Evolutionary conservation across 2,797 vertebrate species (phyloP).

Genomic region (Mionectes olivaceus): DNA sequence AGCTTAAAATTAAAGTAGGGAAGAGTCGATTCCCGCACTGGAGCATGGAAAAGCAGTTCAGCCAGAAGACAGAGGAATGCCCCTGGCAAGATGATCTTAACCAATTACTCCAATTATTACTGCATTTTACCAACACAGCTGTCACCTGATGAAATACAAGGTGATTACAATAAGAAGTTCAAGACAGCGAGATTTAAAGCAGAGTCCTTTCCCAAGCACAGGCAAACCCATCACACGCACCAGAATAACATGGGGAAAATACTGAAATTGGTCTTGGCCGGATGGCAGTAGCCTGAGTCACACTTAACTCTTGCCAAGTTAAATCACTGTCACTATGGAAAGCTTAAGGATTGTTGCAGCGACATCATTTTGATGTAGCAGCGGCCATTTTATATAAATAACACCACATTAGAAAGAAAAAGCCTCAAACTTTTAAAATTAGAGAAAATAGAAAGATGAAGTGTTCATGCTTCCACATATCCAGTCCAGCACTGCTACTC

Average conservation of each 20-base stretch:
- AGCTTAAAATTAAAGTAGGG: neutral
- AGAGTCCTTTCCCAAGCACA: neutral
- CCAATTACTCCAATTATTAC: neutral
- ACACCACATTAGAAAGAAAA: neutral
- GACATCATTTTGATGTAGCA: slow-evolving; percentile 6
- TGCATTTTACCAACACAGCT: neutral
- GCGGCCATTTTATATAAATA: slow-evolving; percentile 20
- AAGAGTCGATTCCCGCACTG: neutral
- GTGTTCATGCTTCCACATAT: neutral
- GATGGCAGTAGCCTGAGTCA: slow-evolving; percentile 28
- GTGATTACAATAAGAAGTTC: neutral
- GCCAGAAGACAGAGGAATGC: neutral
- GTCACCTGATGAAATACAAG: neutral
- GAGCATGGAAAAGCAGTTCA: neutral
- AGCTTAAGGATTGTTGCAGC: neutral
- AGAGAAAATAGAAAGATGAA: neutral
- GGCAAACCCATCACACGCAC: neutral
- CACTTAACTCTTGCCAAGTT: slow-evolving; percentile 3
- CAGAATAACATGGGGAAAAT: slow-evolving; percentile 5
- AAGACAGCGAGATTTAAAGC: slow-evolving; percentile 25
- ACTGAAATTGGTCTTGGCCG: slow-evolving; percentile 21
- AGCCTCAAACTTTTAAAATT: neutral
- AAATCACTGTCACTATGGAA: neutral
- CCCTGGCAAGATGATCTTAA: neutral
- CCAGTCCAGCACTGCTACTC: neutral